Evolutionary conservation across 1,140 invertebrate species (phyloP), one percentile per base, ranked within the genome.

Genomic region (Geopemphigus sp.): DNA sequence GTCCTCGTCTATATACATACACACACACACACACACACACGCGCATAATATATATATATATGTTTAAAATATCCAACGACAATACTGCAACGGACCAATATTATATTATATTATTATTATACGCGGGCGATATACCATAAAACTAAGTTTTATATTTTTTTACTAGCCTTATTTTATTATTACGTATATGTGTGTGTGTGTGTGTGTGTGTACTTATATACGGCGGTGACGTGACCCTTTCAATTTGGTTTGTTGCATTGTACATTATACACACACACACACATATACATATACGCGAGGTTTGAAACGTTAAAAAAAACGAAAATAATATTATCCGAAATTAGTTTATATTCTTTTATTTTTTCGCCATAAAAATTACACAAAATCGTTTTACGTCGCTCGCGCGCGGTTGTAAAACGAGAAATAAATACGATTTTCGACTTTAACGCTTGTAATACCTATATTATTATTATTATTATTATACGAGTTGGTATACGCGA

Each of bases 221-320:
- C n/a, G n/a, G n/a, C n/a, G n/a, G n/a, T n/a, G n/a, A n/a, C n/a
- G 64, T 68, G 64, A 68, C 39, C 64, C 39, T 68, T 68, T 68
- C 64, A 29, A 68, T 68, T 68, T 15, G 64, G 12, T 68, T 47
- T 47, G 64, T n/a, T n/a, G n/a, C n/a, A n/a, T n/a, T n/a, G n/a
- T n/a, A n/a, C n/a, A n/a, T n/a, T n/a, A n/a, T n/a, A n/a, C n/a
- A n/a, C n/a, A n/a, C n/a, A n/a, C n/a, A n/a, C n/a, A n/a, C n/a
- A n/a, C n/a, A n/a, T n/a, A n/a, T n/a, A n/a, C n/a, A n/a, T n/a
- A 17, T 12, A 0, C 15, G 45, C 66, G 45, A 39, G 47, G 66
- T 68, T 50, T 45, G 50, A 26, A 68, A 14, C 22, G 50, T 22
- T 68, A 68, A 68, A 68, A 68, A 68, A 1, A 59, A 59, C 8